phyloP scores from a whole-genome alignment of 2,113 vertebrate species.

The Pipra filicauda region DNA sequence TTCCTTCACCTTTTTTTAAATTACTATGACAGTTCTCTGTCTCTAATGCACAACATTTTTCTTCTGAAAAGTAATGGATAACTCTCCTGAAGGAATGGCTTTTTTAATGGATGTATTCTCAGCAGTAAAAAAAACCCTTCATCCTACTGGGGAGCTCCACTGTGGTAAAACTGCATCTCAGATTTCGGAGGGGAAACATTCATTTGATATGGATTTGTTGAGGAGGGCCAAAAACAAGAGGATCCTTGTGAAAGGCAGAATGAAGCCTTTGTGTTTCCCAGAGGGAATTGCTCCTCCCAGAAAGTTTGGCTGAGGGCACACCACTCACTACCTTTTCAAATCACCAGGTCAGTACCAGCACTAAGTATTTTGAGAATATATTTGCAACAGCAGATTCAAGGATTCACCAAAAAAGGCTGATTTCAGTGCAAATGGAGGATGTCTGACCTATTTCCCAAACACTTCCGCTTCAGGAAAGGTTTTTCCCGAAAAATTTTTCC shows the following conservation, averaged over 20 bases:
- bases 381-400: not conserved
- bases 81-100: not conserved
- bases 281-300: not conserved
- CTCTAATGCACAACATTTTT: not conserved
- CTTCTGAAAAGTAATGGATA: not conserved
- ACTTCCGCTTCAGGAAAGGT: not conserved
- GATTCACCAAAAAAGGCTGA: not conserved
- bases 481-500: not conserved
- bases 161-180: not conserved
- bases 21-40: not conserved
- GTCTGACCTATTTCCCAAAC: not conserved
- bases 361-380: not conserved
- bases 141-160: not conserved
- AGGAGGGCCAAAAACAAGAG: not conserved
- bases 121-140: not conserved
- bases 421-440: not conserved
- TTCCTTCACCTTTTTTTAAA: not conserved
- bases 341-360: not conserved
- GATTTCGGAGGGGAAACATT: slow-evolving; percentile 10
- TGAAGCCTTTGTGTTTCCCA: not conserved
- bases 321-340: not conserved
- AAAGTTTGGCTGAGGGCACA: not conserved
- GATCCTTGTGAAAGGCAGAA: slow-evolving; percentile 26
- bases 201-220: not conserved
- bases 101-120: not conserved